Conservation (phyloP, 30 jellyfish, hydroid and myxozoan species). For the Hydractinia symbiolongicarpus region DNA sequence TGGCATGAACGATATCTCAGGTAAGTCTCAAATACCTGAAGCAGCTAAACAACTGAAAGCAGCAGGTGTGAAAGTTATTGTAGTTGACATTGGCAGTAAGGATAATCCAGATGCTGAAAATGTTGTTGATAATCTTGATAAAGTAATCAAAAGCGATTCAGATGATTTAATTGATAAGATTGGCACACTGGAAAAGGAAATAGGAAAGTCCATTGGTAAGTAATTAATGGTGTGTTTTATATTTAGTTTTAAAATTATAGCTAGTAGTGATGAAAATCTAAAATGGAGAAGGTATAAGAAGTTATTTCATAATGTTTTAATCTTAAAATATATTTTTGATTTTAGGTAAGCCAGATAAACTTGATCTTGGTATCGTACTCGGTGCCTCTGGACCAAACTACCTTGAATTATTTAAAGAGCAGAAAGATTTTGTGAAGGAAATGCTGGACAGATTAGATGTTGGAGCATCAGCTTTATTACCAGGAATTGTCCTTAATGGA, state of each 20-base stretch:
- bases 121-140: slow-evolving; percentile 19
- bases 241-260: too few relatives aligned
- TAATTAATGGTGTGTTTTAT: too few relatives aligned
- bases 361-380: slow-evolving; percentile 64
- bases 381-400: slow-evolving; percentile 53
- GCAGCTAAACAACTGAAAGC: slow-evolving; percentile 39
- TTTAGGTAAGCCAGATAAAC: slow-evolving; percentile 43
- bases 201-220: slow-evolving; percentile 23
- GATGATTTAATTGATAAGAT: slow-evolving; percentile 35
- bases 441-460: slow-evolving; percentile 24
- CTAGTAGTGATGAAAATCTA: too few relatives aligned
- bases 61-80: slow-evolving; percentile 50
- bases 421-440: slow-evolving; percentile 32
- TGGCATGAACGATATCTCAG: slow-evolving; percentile 51
- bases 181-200: slow-evolving; percentile 51
- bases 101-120: slow-evolving; percentile 27
- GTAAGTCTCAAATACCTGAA: slow-evolving; percentile 38
- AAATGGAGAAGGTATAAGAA: too few relatives aligned
- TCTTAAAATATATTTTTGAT: background rate
- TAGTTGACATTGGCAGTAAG: slow-evolving; percentile 52
- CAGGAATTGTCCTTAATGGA: slow-evolving; percentile 43
- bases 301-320: too few relatives aligned
- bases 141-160: slow-evolving; percentile 18
- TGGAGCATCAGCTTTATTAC: slow-evolving; percentile 29
- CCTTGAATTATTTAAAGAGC: slow-evolving; percentile 32